Base-by-base conservation (phyloP, 1,140 invertebrate genomes). In the Drusus annulatus region DNA sequence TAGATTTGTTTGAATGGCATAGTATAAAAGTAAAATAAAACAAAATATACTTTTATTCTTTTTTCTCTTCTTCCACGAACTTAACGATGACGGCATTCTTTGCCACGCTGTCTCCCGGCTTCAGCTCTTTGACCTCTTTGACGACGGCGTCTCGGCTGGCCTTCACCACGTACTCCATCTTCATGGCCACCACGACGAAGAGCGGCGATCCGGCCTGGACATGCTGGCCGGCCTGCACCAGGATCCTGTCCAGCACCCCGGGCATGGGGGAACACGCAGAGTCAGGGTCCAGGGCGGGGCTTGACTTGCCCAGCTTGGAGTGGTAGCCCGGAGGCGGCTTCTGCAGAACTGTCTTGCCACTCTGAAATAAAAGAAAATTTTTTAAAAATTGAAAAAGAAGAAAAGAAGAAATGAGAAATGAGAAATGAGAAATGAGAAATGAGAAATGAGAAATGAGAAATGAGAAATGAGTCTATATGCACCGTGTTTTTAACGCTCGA, bases 91-190 rank as follows among this genome's bases (percentile, higher is more conserved):
- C 88, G 3, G 90, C 87, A 50, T 96, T 93, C 88, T 98, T 98
- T 2, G 92, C 87, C 8, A 99, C 94, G 82, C 94, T 96, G 78
- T 97, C 95, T 6, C 97, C 97, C 80, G 92, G 88, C 76, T 93
- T 92, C 84, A 93, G 94, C 3, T 71, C 56, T 0, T 93, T 89
- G 54, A 98, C 89, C 2, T 93, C 92, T 65, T 95, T 92, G 13
- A 99, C 92, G 3, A 91, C 91, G 51, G 95, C 97, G 86, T 94
- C 92, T 28, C 91, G 90, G 10, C 94, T 93, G 6, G 97, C 95
- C 85, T 94, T 94, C 3, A 99, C 94, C 1, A 98, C 93, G 88
- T 98, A 94, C 93, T 99, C 98, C 98, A 99, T 99, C 92, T 99
- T 99, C 98, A 99, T 99, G 8, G 98, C 98, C 79, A 98, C 97